Evolutionary conservation across 2,797 vertebrate species (phyloP).

Genomic region (Petrocephalus schoutedeni): DNA sequence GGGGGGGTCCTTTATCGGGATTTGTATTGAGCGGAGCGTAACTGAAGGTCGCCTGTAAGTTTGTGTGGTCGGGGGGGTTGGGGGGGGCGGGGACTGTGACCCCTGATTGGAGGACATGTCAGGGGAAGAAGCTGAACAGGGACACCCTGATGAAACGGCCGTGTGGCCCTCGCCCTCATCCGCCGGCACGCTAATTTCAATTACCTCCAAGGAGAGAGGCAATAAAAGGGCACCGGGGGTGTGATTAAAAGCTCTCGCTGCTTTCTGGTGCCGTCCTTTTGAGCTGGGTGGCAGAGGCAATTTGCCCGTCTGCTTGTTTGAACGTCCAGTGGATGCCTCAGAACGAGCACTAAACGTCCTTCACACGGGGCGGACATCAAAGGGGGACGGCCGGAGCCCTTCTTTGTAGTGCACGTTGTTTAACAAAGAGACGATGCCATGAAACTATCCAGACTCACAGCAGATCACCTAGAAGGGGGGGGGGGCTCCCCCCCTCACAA

Average conservation of each 20-base stretch:
- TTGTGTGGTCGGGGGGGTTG: slow-evolving; percentile 16
- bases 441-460: slow-evolving; percentile 7
- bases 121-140: not conserved
- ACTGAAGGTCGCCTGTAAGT: slow-evolving; percentile 58
- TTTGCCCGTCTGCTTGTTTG: not conserved
- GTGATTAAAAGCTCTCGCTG: slow-evolving; percentile 31
- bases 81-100: slow-evolving; percentile 19
- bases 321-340: not conserved
- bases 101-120: slow-evolving; percentile 24
- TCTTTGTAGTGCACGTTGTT: not conserved
- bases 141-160: not conserved
- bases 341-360: not conserved
- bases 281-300: not conserved
- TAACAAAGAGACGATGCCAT: slow-evolving; percentile 3
- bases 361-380: slow-evolving; percentile 20
- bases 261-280: slow-evolving; percentile 11
- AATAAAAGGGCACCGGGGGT: slow-evolving; percentile 27
- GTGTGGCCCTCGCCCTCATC: not conserved
- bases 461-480: not conserved
- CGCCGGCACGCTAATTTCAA: slow-evolving; percentile 31
- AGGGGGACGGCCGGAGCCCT: not conserved
- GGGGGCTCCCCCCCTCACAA: not conserved
- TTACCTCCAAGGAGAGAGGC: slow-evolving; percentile 26
- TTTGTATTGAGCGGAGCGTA: slow-evolving; percentile 48
- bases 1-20: slow-evolving; percentile 58